Conservation (phyloP, 1,140 invertebrate species). For the Phenacoccus solenopsis region DNA sequence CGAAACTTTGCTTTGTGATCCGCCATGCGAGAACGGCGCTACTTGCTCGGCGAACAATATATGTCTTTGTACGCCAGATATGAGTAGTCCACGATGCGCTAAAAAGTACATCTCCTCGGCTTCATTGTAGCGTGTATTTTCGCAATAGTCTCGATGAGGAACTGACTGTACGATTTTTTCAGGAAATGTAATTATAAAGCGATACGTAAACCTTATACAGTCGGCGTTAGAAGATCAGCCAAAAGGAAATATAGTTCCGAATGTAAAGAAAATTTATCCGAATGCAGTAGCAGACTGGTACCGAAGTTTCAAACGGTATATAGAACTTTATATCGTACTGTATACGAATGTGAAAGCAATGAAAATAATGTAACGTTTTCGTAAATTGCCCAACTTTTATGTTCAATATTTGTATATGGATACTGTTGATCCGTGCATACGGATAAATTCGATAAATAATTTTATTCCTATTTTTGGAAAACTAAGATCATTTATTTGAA, state of each 20-base stretch:
- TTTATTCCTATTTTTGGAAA: too few relatives aligned
- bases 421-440: neutral
- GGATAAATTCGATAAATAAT: too few relatives aligned
- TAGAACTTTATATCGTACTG: slow-evolving; percentile 29
- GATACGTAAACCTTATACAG: slow-evolving; percentile 29
- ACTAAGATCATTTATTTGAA: too few relatives aligned
- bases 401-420: neutral
- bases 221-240: slow-evolving; percentile 27
- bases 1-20: slow-evolving; percentile 29
- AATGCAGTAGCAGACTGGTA: slow-evolving; percentile 26
- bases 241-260: slow-evolving; percentile 27
- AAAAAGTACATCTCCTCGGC: too few relatives aligned
- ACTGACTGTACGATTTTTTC: too few relatives aligned
- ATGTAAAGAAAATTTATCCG: slow-evolving; percentile 27
- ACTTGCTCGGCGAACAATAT: slow-evolving; percentile 30
- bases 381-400: neutral
- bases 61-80: slow-evolving; percentile 29
- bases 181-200: slow-evolving; percentile 30
- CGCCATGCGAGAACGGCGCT: slow-evolving; percentile 30
- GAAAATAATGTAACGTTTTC: neutral
- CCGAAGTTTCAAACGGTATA: slow-evolving; percentile 30
- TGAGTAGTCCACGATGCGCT: slow-evolving; percentile 27
- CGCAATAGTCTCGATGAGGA: too few relatives aligned
- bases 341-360: slow-evolving; percentile 26
- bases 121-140: too few relatives aligned